Evolutionary conservation across 2,888 invertebrate species (phyloP).

Genomic region (Creontiades dilutus): DNA sequence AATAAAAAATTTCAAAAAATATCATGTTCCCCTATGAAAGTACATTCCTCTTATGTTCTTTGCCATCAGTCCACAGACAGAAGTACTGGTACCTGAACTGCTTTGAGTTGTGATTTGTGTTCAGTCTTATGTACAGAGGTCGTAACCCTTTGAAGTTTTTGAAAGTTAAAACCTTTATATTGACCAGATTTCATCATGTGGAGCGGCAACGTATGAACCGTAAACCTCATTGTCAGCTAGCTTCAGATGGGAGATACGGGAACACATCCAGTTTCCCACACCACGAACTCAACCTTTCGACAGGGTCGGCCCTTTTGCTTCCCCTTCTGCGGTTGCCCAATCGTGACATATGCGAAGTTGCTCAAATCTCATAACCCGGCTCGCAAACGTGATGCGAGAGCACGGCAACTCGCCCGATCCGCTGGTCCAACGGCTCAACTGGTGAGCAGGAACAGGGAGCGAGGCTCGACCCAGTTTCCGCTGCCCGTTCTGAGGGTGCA

Average conservation of each 20-base stretch:
- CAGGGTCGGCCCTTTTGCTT: not conserved
- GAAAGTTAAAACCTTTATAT: too few relatives aligned
- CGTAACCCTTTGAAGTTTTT: too few relatives aligned
- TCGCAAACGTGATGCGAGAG: not conserved
- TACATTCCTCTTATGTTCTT: too few relatives aligned
- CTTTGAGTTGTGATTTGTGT: too few relatives aligned
- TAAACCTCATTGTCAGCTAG: not conserved
- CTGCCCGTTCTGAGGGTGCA: not conserved
- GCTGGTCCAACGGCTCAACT: not conserved
- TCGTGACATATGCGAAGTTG: slow-evolving; percentile 39
- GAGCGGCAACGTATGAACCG: too few relatives aligned
- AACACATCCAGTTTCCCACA: not conserved
- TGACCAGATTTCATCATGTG: too few relatives aligned
- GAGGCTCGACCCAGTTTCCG: slow-evolving; percentile 29
- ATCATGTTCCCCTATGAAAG: too few relatives aligned
- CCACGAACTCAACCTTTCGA: slow-evolving; percentile 26
- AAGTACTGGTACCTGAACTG: too few relatives aligned
- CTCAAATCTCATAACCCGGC: slow-evolving; percentile 20
- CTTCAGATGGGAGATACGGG: not conserved
- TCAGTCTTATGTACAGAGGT: too few relatives aligned
- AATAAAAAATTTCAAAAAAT: too few relatives aligned
- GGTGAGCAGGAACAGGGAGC: slow-evolving; percentile 15
- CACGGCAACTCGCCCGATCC: slow-evolving; percentile 4
- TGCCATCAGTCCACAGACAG: too few relatives aligned
- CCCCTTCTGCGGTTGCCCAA: slow-evolving; percentile 5